These are phyloP conservation scores for Castor canadensis DNA, from an alignment of 2,113 vertebrate species.

Conservation along the genomic window DNA sequence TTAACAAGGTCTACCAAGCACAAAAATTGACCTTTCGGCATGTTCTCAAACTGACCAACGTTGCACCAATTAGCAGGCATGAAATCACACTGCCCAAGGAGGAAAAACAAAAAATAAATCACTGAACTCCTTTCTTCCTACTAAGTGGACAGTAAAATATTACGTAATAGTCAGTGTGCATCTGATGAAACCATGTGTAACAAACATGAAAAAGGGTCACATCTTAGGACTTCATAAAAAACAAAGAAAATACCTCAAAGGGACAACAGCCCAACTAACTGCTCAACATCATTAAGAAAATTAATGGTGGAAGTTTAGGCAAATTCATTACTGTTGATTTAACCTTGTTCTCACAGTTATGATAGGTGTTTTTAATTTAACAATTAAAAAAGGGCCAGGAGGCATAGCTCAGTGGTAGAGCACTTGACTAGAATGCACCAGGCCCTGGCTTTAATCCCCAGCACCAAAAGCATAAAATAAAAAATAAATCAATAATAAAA, in stretches of 20 bases:
- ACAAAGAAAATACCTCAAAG: conserved; percentile 16
- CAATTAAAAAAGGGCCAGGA: not conserved
- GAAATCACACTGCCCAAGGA: conserved; percentile 70
- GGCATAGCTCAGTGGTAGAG: not conserved
- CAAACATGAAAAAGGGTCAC: conserved; percentile 10
- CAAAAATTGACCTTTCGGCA: conserved; percentile 66
- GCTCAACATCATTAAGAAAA: conserved; percentile 53
- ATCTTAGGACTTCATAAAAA: not conserved
- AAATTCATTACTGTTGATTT: conserved; percentile 69
- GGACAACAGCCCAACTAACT: conserved; percentile 1
- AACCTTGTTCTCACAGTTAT: conserved; percentile 38
- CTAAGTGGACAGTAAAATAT: conserved; percentile 69
- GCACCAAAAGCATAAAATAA: not conserved
- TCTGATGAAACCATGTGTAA: conserved; percentile 65
- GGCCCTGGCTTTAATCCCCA: not conserved
- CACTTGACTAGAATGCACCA: not conserved
- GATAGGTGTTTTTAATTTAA: conserved; percentile 52
- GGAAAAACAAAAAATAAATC: conserved; percentile 80
- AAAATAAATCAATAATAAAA: not conserved
- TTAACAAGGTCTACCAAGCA: conserved; percentile 24
- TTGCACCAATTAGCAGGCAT: conserved; percentile 70
- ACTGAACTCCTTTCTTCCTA: conserved; percentile 62
- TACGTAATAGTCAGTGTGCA: conserved; percentile 67
- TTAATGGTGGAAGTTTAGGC: conserved; percentile 66
- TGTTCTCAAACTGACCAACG: conserved; percentile 69